These are phyloP conservation scores for Lypha dubia DNA, from an alignment of 2,888 invertebrate genomes.

Conservation along the genomic window DNA sequence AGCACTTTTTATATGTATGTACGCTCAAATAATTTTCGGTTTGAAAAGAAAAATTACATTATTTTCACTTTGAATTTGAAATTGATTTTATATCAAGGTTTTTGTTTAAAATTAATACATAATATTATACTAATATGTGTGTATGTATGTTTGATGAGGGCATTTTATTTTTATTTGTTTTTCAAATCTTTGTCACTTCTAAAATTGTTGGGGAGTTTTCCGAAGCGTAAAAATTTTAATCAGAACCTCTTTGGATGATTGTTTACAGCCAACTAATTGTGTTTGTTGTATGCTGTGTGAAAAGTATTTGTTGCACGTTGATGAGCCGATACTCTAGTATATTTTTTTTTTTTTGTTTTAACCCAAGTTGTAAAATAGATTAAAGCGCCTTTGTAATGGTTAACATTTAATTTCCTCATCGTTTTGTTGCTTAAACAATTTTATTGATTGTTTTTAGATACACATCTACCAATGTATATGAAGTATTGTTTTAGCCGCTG, in stretches of 20 bases:
- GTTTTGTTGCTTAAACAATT: slow-evolving; percentile 24
- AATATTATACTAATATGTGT: not conserved
- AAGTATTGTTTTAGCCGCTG: not conserved
- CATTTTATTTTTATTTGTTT: slow-evolving; percentile 20
- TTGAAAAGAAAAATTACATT: not conserved
- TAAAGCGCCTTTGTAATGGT: not conserved
- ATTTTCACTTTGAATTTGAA: not conserved
- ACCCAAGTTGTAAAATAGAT: slow-evolving; percentile 2
- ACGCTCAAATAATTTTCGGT: not conserved
- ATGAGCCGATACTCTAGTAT: not conserved
- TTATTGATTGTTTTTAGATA: slow-evolving; percentile 4
- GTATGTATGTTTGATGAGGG: too few species aligned
- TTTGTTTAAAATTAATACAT: slow-evolving; percentile 3
- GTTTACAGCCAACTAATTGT: slow-evolving; percentile 63
- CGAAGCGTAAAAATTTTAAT: slow-evolving; percentile 46
- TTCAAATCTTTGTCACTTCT: slow-evolving; percentile 14
- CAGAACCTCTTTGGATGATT: slow-evolving; percentile 60
- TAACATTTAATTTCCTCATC: not conserved
- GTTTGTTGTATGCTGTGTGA: slow-evolving; percentile 51
- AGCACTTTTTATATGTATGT: slow-evolving; percentile 7
- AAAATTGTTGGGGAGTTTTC: slow-evolving; percentile 9
- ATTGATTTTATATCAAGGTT: slow-evolving; percentile 49
- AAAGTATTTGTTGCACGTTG: slow-evolving; percentile 42
- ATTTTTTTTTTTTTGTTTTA: not conserved
- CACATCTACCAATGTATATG: not conserved